Conservation (phyloP, 2,113 vertebrate species). For the Marcusenius ussheri region DNA sequence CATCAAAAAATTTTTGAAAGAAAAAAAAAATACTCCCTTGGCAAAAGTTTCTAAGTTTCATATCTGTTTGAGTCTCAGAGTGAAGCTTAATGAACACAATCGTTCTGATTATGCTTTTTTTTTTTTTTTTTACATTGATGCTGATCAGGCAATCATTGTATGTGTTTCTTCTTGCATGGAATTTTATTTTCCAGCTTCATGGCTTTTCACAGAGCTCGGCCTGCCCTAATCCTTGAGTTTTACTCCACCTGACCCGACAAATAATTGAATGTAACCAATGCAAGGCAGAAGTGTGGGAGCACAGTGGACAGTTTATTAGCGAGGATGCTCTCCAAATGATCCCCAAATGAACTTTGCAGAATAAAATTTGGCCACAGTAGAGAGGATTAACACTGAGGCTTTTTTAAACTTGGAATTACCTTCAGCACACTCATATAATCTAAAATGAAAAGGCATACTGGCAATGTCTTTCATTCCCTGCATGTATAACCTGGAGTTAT, state of each 20-base stretch:
- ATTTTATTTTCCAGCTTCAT: conserved; percentile 53
- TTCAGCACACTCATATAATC: background rate
- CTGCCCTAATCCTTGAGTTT: conserved; percentile 53
- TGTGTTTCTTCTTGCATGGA: conserved; percentile 66
- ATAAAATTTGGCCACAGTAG: conserved; percentile 6
- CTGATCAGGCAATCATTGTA: conserved; percentile 86
- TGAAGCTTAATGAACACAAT: conserved; percentile 98
- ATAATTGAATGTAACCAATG: conserved; percentile 59
- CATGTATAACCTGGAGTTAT: background rate
- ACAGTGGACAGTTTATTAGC: conserved; percentile 73
- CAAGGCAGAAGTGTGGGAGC: conserved; percentile 51
- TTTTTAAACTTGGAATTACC: background rate
- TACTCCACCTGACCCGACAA: conserved; percentile 71
- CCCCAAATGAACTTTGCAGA: conserved; percentile 6
- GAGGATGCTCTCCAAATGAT: conserved; percentile 41
- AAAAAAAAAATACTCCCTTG: conserved; percentile 98
- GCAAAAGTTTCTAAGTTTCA: conserved; percentile 95
- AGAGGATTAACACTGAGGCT: background rate
- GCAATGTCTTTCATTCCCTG: background rate
- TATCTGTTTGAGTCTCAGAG: conserved; percentile 99
- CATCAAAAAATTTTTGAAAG: conserved; percentile 40
- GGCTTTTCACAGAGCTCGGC: conserved; percentile 44
- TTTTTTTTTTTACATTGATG: conserved; percentile 82
- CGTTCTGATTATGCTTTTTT: conserved; percentile 83
- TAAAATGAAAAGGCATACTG: background rate